Evolutionary conservation across 1,140 invertebrate species (phyloP).

Genomic region (Drosophila jambulina): DNA sequence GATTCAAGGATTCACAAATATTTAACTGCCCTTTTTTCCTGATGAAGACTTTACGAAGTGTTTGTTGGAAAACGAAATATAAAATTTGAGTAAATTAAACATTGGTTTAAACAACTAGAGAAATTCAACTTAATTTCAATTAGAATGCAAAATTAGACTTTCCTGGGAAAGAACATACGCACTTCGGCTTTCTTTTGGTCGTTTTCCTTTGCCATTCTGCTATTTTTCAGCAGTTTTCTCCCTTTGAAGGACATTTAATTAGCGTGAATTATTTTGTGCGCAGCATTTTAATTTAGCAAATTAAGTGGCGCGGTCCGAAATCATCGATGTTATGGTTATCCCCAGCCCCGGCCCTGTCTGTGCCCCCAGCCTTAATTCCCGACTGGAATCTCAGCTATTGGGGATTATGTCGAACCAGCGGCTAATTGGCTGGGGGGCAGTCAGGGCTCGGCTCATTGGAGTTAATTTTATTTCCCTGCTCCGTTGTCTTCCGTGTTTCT

Average conservation of each 20-base stretch:
- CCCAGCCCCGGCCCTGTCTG: neutral
- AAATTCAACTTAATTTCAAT: no score
- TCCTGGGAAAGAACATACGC: neutral
- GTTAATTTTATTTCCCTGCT: conserved; percentile 32
- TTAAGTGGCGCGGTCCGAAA: conserved; percentile 58
- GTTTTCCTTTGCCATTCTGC: no score
- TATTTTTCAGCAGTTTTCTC: conserved; percentile 10
- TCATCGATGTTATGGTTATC: conserved; percentile 22
- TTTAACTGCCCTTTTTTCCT: conserved; percentile 2
- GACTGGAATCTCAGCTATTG: conserved; percentile 70
- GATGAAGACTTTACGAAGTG: neutral
- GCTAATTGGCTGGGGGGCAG: conserved; percentile 58
- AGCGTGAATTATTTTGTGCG: conserved; percentile 70
- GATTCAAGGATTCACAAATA: conserved; percentile 3
- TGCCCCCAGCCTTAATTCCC: conserved; percentile 2
- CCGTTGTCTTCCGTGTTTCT: conserved; percentile 28
- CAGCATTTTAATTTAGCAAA: conserved; percentile 72
- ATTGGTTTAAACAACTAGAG: no score
- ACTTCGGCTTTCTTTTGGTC: conserved; percentile 7
- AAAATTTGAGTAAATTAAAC: neutral
- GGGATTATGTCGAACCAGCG: conserved; percentile 58
- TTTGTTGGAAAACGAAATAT: neutral
- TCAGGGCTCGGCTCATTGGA: conserved; percentile 14
- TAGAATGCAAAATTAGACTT: neutral
- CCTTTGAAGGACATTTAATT: conserved; percentile 74